Evolutionary conservation across 2,113 vertebrate species (phyloP).

Genomic region (Phylloscopus trochilus): DNA sequence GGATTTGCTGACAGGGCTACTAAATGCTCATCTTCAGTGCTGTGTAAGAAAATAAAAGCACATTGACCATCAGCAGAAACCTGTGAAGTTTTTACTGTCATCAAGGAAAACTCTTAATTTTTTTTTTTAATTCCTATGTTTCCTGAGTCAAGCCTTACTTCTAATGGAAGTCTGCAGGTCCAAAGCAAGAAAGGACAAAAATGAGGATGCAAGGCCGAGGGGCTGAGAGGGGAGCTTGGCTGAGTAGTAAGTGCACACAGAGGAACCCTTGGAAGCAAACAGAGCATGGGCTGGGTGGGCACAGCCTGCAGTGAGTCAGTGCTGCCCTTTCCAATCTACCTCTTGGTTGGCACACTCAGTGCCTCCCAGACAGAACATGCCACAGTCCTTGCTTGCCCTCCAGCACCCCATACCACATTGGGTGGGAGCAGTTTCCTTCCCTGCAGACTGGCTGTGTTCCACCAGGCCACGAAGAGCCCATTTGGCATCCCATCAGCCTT

Average conservation of each 20-base stretch:
- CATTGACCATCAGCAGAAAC: neutral
- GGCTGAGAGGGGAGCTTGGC: neutral
- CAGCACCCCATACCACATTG: accelerated
- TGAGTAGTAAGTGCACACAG: accelerated
- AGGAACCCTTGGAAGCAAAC: accelerated
- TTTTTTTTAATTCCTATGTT: neutral
- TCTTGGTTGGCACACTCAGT: no score
- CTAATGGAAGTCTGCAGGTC: neutral
- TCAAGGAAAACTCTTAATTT: neutral
- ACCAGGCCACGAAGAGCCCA: neutral
- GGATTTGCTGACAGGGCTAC: neutral
- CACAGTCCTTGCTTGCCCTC: neutral
- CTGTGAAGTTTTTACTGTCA: neutral
- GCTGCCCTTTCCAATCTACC: neutral
- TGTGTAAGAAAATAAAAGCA: neutral
- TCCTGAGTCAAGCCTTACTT: neutral
- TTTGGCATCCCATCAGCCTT: neutral
- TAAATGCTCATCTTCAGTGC: neutral
- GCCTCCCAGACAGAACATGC: no score
- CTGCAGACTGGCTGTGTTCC: accelerated
- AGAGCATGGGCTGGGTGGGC: accelerated
- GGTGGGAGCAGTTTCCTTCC: neutral
- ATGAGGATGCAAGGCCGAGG: accelerated
- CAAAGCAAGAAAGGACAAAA: neutral
- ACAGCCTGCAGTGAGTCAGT: neutral